Evolutionary conservation across 2,797 vertebrate species (phyloP), one percentile per base, ranked within the genome.

Genomic region (Salmo trutta): DNA sequence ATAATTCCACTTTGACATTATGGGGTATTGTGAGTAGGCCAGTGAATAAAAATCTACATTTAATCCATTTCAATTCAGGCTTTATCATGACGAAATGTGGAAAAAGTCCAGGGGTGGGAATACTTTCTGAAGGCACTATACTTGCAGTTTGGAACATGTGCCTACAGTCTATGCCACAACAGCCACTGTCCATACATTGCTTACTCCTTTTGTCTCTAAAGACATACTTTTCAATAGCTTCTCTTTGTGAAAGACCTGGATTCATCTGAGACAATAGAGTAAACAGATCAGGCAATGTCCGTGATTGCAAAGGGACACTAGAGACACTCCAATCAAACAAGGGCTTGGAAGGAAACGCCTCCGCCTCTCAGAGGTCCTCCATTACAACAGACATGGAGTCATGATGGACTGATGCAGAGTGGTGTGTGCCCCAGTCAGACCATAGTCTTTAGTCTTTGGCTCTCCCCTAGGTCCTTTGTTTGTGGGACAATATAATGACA

Each of bases 271-370:
- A 81, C 79, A 71, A 73, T 15, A 16, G 54, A n/a, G 71, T 85
- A 85, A 86, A 86, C 82, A 86, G 82, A 85, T 86, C 77, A 75
- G 83, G 74, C 71, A 29, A 27, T 41, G 54, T 47, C 41, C 41
- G 41, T 86, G 86, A 85, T 88, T 85, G 76, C 41, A 12, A 47
- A 47, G 41, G 41, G 41, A 47, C 41, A 47, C 41, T 74, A 75
- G 59, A 59, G 82, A 67, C 65, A 19, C 74, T 81, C 81, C 86
- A 87, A 87, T 83, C 85, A 81, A 75, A 73, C 19, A 64, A 5
- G 66, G 3, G 41, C 74, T 81, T 82, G 51, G 31, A 16, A 31
- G 81, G 69, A 75, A 82, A 77, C 31, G 75, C 79, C 75, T 76
- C 69, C 19, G 65, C 71, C 75, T 80, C 78, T 74, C 64, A 16